phyloP scores from a whole-genome alignment of 2,888 invertebrate species.

The Hyposoter didymator region DNA sequence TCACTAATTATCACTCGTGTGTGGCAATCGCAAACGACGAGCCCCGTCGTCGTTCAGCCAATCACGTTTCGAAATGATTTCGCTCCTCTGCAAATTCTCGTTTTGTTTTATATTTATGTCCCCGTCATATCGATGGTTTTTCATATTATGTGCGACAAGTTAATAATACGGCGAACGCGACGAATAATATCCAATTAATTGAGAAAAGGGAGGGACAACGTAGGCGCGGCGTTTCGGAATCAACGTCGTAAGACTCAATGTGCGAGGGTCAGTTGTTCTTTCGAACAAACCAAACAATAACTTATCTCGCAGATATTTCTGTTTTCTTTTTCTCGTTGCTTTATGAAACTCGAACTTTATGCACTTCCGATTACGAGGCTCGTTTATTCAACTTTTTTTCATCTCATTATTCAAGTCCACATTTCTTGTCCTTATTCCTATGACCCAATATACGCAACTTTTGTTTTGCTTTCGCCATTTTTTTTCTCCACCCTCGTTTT shows the following conservation, averaged over 20 bases:
- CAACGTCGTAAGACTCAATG: constrained; percentile 16
- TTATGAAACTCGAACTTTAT: constrained; percentile 68
- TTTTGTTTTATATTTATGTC: not conserved
- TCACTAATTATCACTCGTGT: constrained; percentile 53
- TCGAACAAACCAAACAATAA: constrained; percentile 42
- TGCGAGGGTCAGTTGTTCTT: constrained; percentile 7
- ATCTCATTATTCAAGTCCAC: constrained; percentile 35
- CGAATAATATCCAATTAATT: constrained; percentile 72
- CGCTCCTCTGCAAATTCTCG: not conserved
- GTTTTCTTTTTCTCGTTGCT: constrained; percentile 24
- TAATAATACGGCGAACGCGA: constrained; percentile 44
- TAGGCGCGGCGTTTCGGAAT: constrained; percentile 47
- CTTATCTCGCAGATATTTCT: constrained; percentile 46
- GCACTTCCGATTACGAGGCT: constrained; percentile 71
- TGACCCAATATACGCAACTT: constrained; percentile 25
- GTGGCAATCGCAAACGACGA: constrained; percentile 61
- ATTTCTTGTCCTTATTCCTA: constrained; percentile 47
- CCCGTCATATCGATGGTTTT: constrained; percentile 17
- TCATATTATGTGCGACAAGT: constrained; percentile 23
- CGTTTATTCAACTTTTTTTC: constrained; percentile 16
- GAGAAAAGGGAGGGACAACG: constrained; percentile 11
- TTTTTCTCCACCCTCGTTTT: constrained; percentile 22
- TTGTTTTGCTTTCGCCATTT: constrained; percentile 24
- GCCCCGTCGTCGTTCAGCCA: constrained; percentile 62
- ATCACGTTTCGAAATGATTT: constrained; percentile 49